Base-by-base conservation (phyloP, 2,888 invertebrate genomes). In the Herminia tarsipennalis region DNA sequence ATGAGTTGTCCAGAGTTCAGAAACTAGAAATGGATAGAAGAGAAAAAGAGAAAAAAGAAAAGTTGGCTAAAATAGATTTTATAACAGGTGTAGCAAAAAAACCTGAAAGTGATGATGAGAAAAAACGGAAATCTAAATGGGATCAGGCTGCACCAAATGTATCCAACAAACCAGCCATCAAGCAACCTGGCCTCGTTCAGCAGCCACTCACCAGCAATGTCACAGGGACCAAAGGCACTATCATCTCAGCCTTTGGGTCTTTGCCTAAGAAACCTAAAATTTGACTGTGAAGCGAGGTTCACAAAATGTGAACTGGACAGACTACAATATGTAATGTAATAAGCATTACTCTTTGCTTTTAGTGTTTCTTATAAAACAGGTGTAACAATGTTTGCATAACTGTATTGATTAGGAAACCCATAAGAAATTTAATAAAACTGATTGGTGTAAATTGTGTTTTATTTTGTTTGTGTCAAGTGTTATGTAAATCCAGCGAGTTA, bases 201-300 rank as follows among this genome's bases (percentile, higher is more conserved):
- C 94, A 95, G 22, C 94, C 96, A 0, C 86, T 97, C 24, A 96
- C 97, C 0, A 94, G 95, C 6, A 95, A 95, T 32, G 95, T 95
- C 0, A 96, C 98, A 0, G 98, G 97, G 24, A 97, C 97, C 2
- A 98, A 98, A 81, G 95, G 97, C 9, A 98, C 98, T 0, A 95
- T 98, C 27, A 98, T 98, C 70, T 97, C 97, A 13, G 98, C 98
- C 14, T 97, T 98, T 87, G 98, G 98, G 17, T 96, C 97, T 9
- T 92, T 98, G 61, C 96, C 96, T 5, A 98, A 97, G 76, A 97
- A 97, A 88, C 93, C 93, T 39, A 93, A 93, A 78, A 66, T 89
- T 48, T 93, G 81, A 92, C 63, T 65, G 3, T 41, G 56, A 41
- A 25, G 36, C 8, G 44, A 44, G 28, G 35, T 35, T 17, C 24